Conservation (phyloP, 1,140 invertebrate species). For the Drosophila asahinai region DNA sequence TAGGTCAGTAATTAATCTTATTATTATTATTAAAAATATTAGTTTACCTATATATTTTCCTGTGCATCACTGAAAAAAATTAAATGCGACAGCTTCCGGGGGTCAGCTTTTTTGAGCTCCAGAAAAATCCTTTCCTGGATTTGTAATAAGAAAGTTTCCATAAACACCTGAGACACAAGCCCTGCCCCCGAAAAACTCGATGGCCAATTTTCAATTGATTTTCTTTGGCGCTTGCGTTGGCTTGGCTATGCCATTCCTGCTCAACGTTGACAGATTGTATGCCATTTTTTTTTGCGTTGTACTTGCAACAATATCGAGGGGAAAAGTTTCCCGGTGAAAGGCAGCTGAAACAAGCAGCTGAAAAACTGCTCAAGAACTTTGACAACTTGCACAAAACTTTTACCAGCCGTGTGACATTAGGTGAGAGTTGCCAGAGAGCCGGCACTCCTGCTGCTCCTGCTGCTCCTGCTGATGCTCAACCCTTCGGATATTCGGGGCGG, state of each 20-base stretch:
- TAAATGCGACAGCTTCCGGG: not conserved
- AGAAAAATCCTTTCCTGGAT: conserved; percentile 41
- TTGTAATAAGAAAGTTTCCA: conserved; percentile 77
- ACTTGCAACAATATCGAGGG: conserved; percentile 76
- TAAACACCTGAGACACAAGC: conserved; percentile 74
- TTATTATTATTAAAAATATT: no score
- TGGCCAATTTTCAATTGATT: conserved; percentile 79
- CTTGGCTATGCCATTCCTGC: conserved; percentile 32
- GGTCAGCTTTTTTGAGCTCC: conserved; percentile 3
- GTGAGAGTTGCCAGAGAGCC: conserved; percentile 50
- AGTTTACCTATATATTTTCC: not conserved
- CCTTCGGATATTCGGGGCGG: conserved; percentile 39
- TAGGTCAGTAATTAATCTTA: no score
- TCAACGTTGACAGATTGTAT: conserved; percentile 80
- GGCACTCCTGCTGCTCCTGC: not conserved
- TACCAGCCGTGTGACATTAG: conserved; percentile 74
- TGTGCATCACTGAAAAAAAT: not conserved
- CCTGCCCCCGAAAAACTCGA: conserved; percentile 4
- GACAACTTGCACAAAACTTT: conserved; percentile 68
- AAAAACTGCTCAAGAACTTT: conserved; percentile 72
- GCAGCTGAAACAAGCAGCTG: conserved; percentile 78
- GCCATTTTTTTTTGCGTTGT: conserved; percentile 76
- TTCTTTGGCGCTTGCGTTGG: conserved; percentile 48
- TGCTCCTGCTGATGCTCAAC: conserved; percentile 11
- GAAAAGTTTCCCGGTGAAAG: conserved; percentile 66